These are phyloP conservation scores for Tapirus indicus DNA, from an alignment of 2,797 vertebrate species.

Conservation along the genomic window DNA sequence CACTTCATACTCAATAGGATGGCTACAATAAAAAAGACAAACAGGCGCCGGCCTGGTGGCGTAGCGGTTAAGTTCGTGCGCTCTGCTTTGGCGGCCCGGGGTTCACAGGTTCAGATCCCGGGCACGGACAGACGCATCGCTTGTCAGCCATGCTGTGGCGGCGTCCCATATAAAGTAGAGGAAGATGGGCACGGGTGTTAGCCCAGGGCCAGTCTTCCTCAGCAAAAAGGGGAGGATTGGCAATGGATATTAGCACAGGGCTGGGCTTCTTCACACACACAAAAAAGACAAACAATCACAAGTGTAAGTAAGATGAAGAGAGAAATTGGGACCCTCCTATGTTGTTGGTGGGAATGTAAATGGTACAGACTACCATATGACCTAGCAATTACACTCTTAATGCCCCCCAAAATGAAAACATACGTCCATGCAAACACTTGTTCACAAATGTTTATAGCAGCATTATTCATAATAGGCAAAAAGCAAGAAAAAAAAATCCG, in stretches of 20 bases:
- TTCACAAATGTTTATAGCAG: not conserved
- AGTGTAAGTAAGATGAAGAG: not conserved
- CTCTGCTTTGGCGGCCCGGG: no score
- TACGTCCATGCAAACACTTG: not conserved
- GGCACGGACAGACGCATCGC: no score
- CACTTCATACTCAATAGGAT: not conserved
- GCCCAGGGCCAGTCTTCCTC: no score
- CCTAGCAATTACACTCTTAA: not conserved
- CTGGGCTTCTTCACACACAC: no score
- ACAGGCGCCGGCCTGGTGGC: no score
- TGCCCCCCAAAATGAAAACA: not conserved
- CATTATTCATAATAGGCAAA: not conserved
- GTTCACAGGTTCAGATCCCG: no score
- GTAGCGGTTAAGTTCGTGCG: no score
- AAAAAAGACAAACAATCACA: not conserved
- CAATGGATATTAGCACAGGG: no score
- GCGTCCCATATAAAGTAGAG: no score
- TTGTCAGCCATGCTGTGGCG: no score
- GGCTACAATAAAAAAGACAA: not conserved
- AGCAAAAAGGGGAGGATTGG: no score
- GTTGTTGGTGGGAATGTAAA: not conserved
- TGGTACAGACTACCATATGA: not conserved
- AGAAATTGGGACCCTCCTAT: not conserved
- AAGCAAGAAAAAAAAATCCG: not conserved
- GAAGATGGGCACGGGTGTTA: no score